Conservation (phyloP, 2,113 vertebrate genomes). For the Orientallactaga bullata region DNA sequence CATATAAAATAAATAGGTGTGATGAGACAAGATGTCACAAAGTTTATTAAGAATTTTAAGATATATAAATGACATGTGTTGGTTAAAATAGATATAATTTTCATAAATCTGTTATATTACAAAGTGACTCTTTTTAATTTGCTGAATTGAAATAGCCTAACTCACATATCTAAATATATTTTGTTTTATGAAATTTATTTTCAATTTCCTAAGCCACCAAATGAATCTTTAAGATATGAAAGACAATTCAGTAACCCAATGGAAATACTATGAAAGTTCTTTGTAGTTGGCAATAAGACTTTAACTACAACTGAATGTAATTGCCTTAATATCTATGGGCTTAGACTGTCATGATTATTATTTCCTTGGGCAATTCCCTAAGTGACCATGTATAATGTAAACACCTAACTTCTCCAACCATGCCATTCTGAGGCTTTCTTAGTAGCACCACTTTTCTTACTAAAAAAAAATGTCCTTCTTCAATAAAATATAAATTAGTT, state of each 20-base stretch:
- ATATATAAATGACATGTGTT: background rate
- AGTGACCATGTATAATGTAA: slow-evolving; percentile 86
- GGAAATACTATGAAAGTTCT: slow-evolving; percentile 87
- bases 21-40: background rate
- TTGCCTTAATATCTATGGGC: slow-evolving; percentile 82
- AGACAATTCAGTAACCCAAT: slow-evolving; percentile 82
- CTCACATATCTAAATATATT: too few species aligned
- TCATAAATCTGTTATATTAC: background rate
- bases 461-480: slow-evolving; percentile 56
- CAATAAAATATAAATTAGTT: slow-evolving; percentile 59
- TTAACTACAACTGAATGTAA: slow-evolving; percentile 84
- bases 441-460: slow-evolving; percentile 35
- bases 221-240: too few species aligned
- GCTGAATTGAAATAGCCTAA: slow-evolving; percentile 26
- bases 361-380: slow-evolving; percentile 83
- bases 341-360: slow-evolving; percentile 79
- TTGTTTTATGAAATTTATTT: slow-evolving; percentile 79
- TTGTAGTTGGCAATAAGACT: slow-evolving; percentile 82
- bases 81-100: background rate
- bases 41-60: background rate
- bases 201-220: slow-evolving; percentile 83
- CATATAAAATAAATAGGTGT: background rate
- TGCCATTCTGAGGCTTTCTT: slow-evolving; percentile 56
- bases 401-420: slow-evolving; percentile 72
- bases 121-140: slow-evolving; percentile 63